phyloP scores from a whole-genome alignment of 2,888 invertebrate genomes.

The Coremacera marginata region DNA sequence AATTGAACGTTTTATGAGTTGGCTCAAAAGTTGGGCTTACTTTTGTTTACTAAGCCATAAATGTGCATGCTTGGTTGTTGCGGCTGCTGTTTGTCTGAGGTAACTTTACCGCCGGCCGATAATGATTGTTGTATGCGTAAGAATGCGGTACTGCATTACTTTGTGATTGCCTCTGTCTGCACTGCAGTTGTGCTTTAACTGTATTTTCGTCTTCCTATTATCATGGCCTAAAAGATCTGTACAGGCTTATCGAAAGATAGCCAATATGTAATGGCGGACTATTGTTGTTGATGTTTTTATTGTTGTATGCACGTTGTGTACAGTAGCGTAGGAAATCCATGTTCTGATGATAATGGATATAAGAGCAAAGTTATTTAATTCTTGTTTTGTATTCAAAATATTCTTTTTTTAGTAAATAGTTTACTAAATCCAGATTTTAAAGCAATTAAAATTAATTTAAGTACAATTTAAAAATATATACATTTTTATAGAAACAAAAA shows the following conservation, averaged over 20 bases:
- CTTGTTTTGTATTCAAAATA: too few species aligned
- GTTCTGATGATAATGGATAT: too few species aligned
- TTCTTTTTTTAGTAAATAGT: too few species aligned
- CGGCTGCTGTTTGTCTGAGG: background rate
- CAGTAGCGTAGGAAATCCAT: background rate
- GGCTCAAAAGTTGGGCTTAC: background rate
- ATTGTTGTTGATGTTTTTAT: background rate
- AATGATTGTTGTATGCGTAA: background rate
- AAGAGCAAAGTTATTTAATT: too few species aligned
- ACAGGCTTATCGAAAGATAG: background rate
- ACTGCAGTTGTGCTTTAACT: background rate
- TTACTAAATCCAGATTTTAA: too few species aligned
- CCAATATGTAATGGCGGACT: background rate
- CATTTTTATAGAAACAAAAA: too few species aligned
- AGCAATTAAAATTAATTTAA: too few species aligned
- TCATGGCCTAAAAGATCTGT: background rate
- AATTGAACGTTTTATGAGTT: constrained; percentile 34
- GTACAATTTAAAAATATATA: too few species aligned
- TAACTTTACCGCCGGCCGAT: background rate
- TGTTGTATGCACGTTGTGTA: background rate
- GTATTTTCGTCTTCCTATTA: background rate
- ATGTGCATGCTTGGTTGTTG: background rate
- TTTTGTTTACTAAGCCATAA: background rate
- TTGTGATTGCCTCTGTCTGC: background rate
- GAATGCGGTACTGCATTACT: background rate